Conservation (phyloP, 2,888 invertebrate genomes). For the Cephus nigrinus region DNA sequence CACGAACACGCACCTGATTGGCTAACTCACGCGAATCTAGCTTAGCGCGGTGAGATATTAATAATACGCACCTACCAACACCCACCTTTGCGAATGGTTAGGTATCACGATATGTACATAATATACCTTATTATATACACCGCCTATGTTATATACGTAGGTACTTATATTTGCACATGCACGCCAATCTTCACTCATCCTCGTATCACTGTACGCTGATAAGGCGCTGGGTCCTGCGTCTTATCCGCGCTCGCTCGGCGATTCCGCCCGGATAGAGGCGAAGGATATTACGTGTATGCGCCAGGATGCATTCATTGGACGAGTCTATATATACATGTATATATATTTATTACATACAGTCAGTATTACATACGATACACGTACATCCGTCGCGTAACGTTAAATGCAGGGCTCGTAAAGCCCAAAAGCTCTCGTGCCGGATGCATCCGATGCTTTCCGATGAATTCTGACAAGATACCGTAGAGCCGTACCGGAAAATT, state of each 20-base stretch:
- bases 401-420: too few relatives aligned
- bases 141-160: constrained; percentile 1
- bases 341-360: constrained; percentile 30
- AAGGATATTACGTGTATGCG: too few relatives aligned
- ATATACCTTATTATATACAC: constrained; percentile 2
- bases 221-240: constrained; percentile 15
- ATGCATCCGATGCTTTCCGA: too few relatives aligned
- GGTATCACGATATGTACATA: constrained; percentile 5
- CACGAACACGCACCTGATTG: constrained; percentile 49
- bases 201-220: too few relatives aligned
- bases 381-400: too few relatives aligned
- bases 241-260: constrained; percentile 33
- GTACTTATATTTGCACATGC: constrained; percentile 38
- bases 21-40: constrained; percentile 42
- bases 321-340: constrained; percentile 13
- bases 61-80: constrained; percentile 26
- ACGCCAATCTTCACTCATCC: constrained; percentile 47
- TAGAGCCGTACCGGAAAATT: too few relatives aligned
- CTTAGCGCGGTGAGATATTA: constrained; percentile 30
- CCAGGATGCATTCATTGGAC: too few relatives aligned
- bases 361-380: too few relatives aligned
- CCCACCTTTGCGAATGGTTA: constrained; percentile 44
- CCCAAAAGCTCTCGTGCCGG: too few relatives aligned
- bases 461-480: too few relatives aligned
- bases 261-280: too few relatives aligned